Evolutionary conservation across 2,113 vertebrate species (phyloP).

Genomic region (Proterorhinus semilunaris): DNA sequence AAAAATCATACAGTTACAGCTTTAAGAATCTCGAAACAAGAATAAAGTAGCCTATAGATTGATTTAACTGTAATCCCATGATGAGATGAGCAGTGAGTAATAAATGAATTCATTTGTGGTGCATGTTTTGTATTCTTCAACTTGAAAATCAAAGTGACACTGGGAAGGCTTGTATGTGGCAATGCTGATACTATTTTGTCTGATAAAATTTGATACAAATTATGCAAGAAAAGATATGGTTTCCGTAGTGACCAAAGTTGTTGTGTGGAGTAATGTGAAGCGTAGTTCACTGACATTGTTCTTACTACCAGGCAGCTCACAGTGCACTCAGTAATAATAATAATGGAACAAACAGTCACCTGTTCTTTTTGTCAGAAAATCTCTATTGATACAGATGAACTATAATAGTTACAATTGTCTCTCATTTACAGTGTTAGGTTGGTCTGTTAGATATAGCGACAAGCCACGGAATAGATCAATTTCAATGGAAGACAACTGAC

Average conservation of each 20-base stretch:
- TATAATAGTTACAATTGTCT: not conserved
- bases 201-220: conserved; percentile 80
- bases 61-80: not conserved
- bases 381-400: not conserved
- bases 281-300: conserved; percentile 50
- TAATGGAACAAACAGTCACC: not conserved
- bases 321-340: conserved; percentile 13
- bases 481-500: not conserved
- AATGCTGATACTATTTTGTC: conserved; percentile 66
- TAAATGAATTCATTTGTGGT: not conserved
- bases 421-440: not conserved
- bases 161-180: too few relatives aligned
- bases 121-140: too few relatives aligned
- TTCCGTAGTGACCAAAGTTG: conserved; percentile 86
- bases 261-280: conserved; percentile 75
- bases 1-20: not conserved
- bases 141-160: too few relatives aligned
- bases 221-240: conserved; percentile 91
- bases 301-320: conserved; percentile 18
- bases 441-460: not conserved
- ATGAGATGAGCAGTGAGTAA: not conserved
- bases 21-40: not conserved
- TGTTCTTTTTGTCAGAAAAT: not conserved
- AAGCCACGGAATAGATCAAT: not conserved
- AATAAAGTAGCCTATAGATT: not conserved